Conservation (phyloP, 2,113 vertebrate species). For the Alethe diademata region DNA sequence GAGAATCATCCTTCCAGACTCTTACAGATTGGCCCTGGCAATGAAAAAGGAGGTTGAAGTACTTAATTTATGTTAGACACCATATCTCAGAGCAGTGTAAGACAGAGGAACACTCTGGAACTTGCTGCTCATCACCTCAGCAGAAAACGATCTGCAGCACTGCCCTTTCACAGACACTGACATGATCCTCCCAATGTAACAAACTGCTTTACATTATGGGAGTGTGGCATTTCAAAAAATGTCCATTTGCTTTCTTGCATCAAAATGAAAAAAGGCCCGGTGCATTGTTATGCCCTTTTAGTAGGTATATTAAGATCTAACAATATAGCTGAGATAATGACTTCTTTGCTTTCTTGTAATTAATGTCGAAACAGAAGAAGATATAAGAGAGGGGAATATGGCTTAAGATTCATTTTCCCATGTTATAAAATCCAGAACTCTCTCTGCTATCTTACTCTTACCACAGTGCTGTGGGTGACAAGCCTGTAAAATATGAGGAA, state of each 20-base stretch:
- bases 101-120: neutral
- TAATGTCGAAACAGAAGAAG: neutral
- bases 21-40: neutral
- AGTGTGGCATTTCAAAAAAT: neutral
- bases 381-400: fast-evolving
- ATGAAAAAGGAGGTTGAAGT: neutral
- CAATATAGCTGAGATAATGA: neutral
- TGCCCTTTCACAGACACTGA: neutral
- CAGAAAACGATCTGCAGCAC: neutral
- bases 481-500: neutral
- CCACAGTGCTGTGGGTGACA: neutral
- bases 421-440: neutral
- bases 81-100: neutral
- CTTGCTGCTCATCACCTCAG: neutral
- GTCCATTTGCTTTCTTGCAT: neutral
- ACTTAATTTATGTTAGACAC: neutral
- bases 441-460: neutral
- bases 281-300: neutral
- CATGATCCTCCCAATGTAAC: neutral
- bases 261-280: neutral
- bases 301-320: neutral
- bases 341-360: neutral
- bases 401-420: neutral
- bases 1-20: neutral
- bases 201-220: neutral